Evolutionary conservation across 2,797 vertebrate species (phyloP), one percentile per base, ranked within the genome.

Genomic region (Enteromius trimaculatus): DNA sequence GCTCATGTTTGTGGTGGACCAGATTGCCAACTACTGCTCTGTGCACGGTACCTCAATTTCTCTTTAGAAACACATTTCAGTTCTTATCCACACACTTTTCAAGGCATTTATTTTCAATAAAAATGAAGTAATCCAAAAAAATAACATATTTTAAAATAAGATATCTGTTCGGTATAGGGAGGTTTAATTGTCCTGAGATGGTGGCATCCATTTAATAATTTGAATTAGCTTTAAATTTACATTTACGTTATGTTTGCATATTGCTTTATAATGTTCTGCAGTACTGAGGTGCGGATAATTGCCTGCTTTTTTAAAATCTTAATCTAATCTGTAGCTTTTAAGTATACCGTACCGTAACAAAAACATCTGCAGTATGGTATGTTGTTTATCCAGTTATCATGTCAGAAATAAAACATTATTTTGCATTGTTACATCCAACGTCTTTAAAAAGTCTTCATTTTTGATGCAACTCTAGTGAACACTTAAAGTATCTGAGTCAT

Each of bases 1-100:
- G 53, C 92, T 96, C 55, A 96, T 96, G 95, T 96, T 96, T 86
- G 86, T 94, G 3, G 94, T 95, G 26, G 95, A 96, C 88, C 95
- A 96, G 90, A 90, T 95, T 2, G 90, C 89, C 74, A 90, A 86
- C 84, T 95, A 93, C 88, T 89, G 90, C 49, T 93, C 93, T 31
- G 83, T 66, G 26, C 90, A 81, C 0, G 94, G 95, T 86, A 88
- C 92, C 92, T 78, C 11, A 87, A 4, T 5, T 29, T 29, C 19
- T 42, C n/a, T 9, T n/a, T 58, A 19, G 1, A 55, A 80, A 58
- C 49, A 69, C 34, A 55, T 9, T 16, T 47, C 7, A 16, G 1
- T 37, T n/a, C 47, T 17, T n/a, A 53, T 55, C 11, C 53, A 71
- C 5, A 58, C 8, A 23, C 14, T 26, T 26, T 34, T 31, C 3